phyloP scores from a whole-genome alignment of 2,797 vertebrate genomes.

The Gouania willdenowi region DNA sequence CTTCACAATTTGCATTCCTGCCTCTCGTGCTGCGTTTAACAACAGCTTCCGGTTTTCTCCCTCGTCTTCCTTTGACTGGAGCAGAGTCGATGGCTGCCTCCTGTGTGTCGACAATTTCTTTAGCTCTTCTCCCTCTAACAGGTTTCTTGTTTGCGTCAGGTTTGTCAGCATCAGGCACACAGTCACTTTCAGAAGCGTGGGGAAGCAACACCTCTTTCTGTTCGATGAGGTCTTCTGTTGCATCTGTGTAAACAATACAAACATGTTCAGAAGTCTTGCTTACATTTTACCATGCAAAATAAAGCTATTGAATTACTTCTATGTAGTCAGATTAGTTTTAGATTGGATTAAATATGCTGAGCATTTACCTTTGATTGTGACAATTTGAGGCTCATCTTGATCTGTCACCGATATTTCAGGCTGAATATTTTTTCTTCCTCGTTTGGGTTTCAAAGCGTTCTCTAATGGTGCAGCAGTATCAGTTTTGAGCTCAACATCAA shows the following conservation, averaged over 20 bases:
- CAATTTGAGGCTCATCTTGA: neutral
- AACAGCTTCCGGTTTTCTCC: conserved; percentile 41
- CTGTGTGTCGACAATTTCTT: conserved; percentile 10
- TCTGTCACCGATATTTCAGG: neutral
- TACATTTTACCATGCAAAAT: too few species aligned
- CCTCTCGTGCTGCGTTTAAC: conserved; percentile 40
- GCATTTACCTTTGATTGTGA: conserved; percentile 12
- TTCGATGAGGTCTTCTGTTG: too few species aligned
- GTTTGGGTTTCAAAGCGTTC: conserved; percentile 21
- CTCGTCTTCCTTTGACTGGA: conserved; percentile 50
- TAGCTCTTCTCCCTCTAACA: conserved; percentile 23
- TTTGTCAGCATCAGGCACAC: conserved; percentile 1
- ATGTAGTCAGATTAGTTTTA: neutral
- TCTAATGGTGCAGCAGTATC: conserved; percentile 5
- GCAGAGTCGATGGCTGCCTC: conserved; percentile 4
- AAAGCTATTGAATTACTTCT: conserved; percentile 5
- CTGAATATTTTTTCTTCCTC: conserved; percentile 28
- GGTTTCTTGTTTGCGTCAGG: conserved; percentile 18
- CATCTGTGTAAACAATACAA: too few species aligned
- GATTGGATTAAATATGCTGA: neutral
- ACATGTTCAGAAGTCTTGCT: too few species aligned
- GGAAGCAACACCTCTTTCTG: too few species aligned
- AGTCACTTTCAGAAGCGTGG: conserved; percentile 9
- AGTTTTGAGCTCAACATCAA: neutral
- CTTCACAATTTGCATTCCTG: conserved; percentile 33